These are phyloP conservation scores for Sphyrna mokarran DNA, from an alignment of 2,113 vertebrate species.

Conservation along the genomic window DNA sequence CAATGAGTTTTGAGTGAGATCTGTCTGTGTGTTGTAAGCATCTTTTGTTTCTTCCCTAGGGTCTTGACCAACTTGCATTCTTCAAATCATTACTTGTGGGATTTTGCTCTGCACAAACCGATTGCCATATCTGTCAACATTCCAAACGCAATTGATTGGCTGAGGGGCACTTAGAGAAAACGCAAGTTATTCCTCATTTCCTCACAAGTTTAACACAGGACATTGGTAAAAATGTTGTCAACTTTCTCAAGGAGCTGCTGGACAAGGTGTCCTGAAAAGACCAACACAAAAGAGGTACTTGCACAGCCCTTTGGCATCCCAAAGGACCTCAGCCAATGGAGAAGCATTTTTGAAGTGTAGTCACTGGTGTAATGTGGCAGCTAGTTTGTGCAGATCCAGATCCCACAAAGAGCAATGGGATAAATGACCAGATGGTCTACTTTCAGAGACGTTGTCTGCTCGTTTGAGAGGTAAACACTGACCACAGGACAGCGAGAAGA, in stretches of 20 bases:
- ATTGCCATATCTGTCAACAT: background rate
- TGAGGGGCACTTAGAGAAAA: background rate
- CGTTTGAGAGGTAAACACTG: background rate
- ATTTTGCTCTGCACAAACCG: background rate
- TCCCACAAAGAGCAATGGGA: background rate
- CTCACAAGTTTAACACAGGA: background rate
- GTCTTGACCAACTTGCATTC: too few species aligned
- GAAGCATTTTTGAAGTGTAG: background rate
- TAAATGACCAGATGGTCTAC: background rate
- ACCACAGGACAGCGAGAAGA: background rate
- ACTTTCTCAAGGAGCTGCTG: too few species aligned
- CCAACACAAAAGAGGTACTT: background rate
- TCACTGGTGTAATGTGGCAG: background rate
- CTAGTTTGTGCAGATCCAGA: background rate
- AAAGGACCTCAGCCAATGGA: background rate
- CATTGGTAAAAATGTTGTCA: background rate
- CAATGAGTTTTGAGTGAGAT: background rate
- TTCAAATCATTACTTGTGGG: background rate
- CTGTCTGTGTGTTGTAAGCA: background rate
- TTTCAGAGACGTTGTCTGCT: background rate
- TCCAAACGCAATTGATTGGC: background rate
- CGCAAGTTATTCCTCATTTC: background rate
- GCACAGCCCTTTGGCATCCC: background rate
- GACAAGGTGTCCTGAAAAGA: too few species aligned
- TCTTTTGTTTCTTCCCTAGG: background rate